Evolutionary conservation across 2,113 vertebrate genomes (phyloP), one percentile per base, ranked within the genome.

Genomic region (Cyanoliseus patagonus): DNA sequence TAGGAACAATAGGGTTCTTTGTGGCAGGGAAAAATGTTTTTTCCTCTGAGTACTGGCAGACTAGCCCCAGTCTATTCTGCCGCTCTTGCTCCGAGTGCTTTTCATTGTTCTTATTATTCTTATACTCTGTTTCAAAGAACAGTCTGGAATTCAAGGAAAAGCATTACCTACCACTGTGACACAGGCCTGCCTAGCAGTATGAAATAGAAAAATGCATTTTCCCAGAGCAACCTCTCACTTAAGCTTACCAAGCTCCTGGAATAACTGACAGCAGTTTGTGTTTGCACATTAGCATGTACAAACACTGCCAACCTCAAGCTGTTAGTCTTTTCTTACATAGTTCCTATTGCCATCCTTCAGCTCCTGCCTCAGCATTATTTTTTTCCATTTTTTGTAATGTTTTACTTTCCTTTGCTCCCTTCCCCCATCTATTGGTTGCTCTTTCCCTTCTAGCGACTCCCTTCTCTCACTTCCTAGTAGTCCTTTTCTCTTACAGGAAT

Each of bases 1-100:
- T 46, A 25, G 57, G 66, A 95, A 97, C 94, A 97, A 96, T 76
- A 64, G 33, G 18, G 84, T 37, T 85, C 95, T 95, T 95, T 97
- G 94, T 95, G 77, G 39, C 9, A 12, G 47, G 22, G 70, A 89
- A 94, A 91, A 93, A 84, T 70, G 59, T 44, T 77, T 94, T 79
- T 91, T 42, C 79, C 44, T 79, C 57, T 11, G 52, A 81, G 83
- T 57, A 17, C 47, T 92, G 86, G 77, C 81, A 95, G 95, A 95
- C 89, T 92, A 92, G 44, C 74, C 20, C 42, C 2, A 2, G 77
- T 46, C 77, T 83, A 46, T 83, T 94, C 61, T 84, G 51, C 69
- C 64, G 77, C 82, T 76, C 76, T 76, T 69, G n/a, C 80, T 92
- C 6, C 0, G 30, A 83, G 35, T 75, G 72, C 72, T 90, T 92